These are phyloP conservation scores for Adelosebastes latens DNA, from an alignment of 2,797 vertebrate genomes.

Conservation along the genomic window DNA sequence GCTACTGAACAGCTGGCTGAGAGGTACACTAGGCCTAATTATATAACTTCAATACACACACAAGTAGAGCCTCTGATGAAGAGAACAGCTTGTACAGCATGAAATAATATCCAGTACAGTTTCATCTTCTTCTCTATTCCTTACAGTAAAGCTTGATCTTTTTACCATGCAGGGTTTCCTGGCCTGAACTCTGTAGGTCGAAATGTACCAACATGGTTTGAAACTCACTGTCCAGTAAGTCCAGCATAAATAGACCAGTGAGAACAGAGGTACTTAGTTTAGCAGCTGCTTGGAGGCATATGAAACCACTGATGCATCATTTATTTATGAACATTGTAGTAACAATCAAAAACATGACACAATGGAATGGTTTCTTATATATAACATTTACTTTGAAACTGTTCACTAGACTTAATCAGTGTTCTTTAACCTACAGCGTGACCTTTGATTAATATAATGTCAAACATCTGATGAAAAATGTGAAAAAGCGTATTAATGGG, in stretches of 20 bases:
- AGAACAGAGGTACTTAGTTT: slow-evolving; percentile 15
- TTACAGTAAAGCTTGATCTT: slow-evolving; percentile 2
- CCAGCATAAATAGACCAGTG: slow-evolving; percentile 25
- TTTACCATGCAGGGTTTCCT: not conserved
- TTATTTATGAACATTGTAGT: slow-evolving; percentile 31
- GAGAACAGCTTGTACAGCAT: slow-evolving; percentile 61
- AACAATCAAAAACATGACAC: not conserved
- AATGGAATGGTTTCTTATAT: not conserved
- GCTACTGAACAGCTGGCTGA: slow-evolving; percentile 46
- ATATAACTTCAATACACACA: slow-evolving; percentile 32
- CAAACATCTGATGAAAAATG: not conserved
- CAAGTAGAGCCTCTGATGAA: not conserved
- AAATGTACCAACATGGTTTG: not conserved
- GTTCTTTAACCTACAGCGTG: not conserved
- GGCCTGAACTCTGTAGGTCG: not conserved
- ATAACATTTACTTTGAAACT: not conserved
- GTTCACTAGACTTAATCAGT: not conserved
- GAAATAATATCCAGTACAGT: slow-evolving; percentile 11
- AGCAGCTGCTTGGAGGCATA: slow-evolving; percentile 17
- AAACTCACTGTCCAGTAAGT: not conserved
- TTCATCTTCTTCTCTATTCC: not conserved
- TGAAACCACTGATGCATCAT: slow-evolving; percentile 2
- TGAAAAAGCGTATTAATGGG: not conserved
- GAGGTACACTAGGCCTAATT: slow-evolving; percentile 39
- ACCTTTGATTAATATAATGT: not conserved